Evolutionary conservation across 2,888 invertebrate genomes (phyloP).

Genomic region (Julus scanicus): DNA sequence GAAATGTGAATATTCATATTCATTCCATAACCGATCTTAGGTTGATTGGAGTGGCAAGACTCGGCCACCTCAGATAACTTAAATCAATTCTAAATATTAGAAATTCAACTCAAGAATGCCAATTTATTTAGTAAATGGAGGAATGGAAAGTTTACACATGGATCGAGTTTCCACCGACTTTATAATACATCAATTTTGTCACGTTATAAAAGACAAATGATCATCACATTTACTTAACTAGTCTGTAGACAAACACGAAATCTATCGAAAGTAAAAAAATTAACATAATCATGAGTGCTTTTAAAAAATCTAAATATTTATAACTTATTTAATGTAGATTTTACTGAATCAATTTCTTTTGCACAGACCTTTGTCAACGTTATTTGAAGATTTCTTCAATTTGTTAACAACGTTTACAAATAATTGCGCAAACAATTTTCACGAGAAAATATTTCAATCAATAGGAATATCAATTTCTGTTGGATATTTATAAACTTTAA

Average conservation of each 20-base stretch:
- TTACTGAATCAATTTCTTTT: neutral
- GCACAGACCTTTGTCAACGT: neutral
- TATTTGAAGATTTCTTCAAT: neutral
- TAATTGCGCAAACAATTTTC: neutral
- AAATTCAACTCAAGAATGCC: constrained; percentile 17
- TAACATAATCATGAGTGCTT: neutral
- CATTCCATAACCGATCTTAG: too few species aligned
- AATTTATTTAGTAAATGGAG: constrained; percentile 18
- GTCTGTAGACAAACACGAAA: neutral
- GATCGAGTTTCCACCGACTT: neutral
- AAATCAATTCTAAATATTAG: neutral
- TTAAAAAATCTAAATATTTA: neutral
- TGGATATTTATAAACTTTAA: neutral
- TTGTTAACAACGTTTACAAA: neutral
- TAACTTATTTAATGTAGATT: neutral
- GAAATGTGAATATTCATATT: too few species aligned
- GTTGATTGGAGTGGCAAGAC: too few species aligned
- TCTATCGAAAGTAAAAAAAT: neutral
- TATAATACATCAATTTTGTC: neutral
- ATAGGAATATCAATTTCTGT: neutral
- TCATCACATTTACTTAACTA: neutral
- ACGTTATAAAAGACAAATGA: neutral
- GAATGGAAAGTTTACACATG: constrained; percentile 34
- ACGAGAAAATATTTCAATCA: neutral
- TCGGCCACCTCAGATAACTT: neutral